phyloP scores from a whole-genome alignment of 2,797 vertebrate species.

The Coregonus suidteri region DNA sequence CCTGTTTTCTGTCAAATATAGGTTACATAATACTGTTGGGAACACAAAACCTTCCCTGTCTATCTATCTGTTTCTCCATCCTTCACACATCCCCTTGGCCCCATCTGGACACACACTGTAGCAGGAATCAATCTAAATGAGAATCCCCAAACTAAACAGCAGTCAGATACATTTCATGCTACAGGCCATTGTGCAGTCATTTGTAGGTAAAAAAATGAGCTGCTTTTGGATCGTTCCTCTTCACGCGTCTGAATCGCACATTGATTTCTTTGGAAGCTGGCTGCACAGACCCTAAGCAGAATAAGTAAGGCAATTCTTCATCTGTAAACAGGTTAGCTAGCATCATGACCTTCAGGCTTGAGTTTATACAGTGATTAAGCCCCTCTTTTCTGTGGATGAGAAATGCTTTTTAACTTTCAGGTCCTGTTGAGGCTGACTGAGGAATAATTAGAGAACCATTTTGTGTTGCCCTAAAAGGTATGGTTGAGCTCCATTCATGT shows the following conservation, averaged over 20 bases:
- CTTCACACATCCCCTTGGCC: not conserved
- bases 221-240: slow-evolving; percentile 51
- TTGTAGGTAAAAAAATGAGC: slow-evolving; percentile 61
- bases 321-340: slow-evolving; percentile 76
- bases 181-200: slow-evolving; percentile 42
- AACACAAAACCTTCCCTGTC: not conserved
- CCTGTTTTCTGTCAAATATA: not conserved
- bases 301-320: slow-evolving; percentile 81
- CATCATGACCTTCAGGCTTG: slow-evolving; percentile 80
- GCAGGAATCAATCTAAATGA: not conserved
- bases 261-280: slow-evolving; percentile 73
- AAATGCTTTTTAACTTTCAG: slow-evolving; percentile 31
- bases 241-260: slow-evolving; percentile 56
- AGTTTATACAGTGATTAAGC: slow-evolving; percentile 62
- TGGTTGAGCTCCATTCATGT: slow-evolving; percentile 2
- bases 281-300: slow-evolving; percentile 60
- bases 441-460: slow-evolving; percentile 14
- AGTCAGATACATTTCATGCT: not conserved
- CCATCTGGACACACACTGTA: not conserved
- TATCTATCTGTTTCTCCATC: not conserved
- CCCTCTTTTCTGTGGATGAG: not conserved
- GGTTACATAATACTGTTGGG: not conserved
- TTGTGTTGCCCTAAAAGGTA: not conserved
- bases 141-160: not conserved
- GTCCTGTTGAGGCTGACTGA: slow-evolving; percentile 13